These are phyloP conservation scores for Malurus leucopterus DNA, from an alignment of 2,797 vertebrate species.

Conservation along the genomic window DNA sequence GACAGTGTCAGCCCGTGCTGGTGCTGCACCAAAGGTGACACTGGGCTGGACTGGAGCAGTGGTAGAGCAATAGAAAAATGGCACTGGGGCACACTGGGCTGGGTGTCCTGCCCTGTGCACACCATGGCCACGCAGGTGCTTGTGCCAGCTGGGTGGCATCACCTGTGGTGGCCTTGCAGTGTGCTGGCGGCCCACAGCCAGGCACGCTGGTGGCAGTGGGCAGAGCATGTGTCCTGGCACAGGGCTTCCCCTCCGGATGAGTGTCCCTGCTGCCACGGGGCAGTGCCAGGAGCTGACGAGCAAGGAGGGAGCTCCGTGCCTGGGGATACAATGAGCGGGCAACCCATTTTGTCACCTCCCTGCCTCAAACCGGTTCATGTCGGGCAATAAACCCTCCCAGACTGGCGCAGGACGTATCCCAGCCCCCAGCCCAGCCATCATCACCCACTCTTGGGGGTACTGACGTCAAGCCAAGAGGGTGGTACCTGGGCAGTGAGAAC, in stretches of 20 bases:
- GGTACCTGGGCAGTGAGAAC: neutral
- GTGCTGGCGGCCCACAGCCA: neutral
- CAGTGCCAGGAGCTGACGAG: slow-evolving; percentile 28
- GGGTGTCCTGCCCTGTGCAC: neutral
- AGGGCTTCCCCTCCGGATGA: slow-evolving; percentile 20
- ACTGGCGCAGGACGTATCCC: neutral
- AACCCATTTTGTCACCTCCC: slow-evolving; percentile 18
- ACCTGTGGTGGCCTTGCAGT: neutral
- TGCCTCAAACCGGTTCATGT: neutral
- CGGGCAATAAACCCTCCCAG: neutral
- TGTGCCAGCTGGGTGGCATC: neutral
- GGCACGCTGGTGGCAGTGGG: neutral
- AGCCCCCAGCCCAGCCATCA: neutral
- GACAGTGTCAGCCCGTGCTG: neutral
- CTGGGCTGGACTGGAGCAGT: too few species aligned
- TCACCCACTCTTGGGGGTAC: neutral
- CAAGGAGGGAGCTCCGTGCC: neutral
- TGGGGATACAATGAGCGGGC: neutral
- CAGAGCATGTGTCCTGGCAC: slow-evolving; percentile 5
- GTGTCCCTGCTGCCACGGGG: neutral
- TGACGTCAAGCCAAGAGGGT: slow-evolving; percentile 13
- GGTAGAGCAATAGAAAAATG: too few species aligned
- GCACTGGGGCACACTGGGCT: neutral
- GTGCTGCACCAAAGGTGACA: neutral
- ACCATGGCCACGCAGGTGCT: fast-evolving